Conservation (phyloP, 2,888 invertebrate species). For the Amaurobius ferox region DNA sequence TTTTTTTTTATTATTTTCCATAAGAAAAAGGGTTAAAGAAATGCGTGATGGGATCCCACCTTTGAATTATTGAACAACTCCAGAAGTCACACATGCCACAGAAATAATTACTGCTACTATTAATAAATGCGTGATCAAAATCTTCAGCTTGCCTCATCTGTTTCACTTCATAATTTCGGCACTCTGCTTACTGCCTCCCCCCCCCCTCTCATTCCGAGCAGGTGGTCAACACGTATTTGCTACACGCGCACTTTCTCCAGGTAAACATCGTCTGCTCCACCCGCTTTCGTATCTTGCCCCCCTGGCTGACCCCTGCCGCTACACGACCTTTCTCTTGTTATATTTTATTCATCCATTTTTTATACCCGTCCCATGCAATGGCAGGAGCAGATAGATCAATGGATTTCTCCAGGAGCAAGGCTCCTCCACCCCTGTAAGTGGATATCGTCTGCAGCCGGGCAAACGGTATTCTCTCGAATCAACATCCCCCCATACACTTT, state of each 20-base stretch:
- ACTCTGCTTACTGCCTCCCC: background rate
- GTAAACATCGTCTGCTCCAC: constrained; percentile 58
- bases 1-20: too few relatives aligned
- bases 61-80: too few relatives aligned
- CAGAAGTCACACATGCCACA: too few relatives aligned
- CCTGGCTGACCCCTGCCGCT: constrained; percentile 64
- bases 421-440: constrained; percentile 21
- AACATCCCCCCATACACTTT: constrained; percentile 4
- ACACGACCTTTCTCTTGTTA: constrained; percentile 50
- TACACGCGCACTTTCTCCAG: constrained; percentile 49
- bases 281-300: background rate
- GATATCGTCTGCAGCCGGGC: constrained; percentile 28
- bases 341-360: constrained; percentile 53
- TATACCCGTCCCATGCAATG: constrained; percentile 26
- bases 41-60: too few relatives aligned
- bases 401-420: constrained; percentile 38
- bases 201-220: constrained; percentile 21
- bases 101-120: too few relatives aligned
- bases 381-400: constrained; percentile 52
- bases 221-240: constrained; percentile 49
- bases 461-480: constrained; percentile 51
- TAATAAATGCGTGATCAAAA: too few relatives aligned
- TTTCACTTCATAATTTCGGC: background rate
- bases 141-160: too few relatives aligned
- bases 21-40: too few relatives aligned